Evolutionary conservation across 2,113 vertebrate genomes (phyloP), one percentile per base, ranked within the genome.

Genomic region (Pogonocichla stellata): DNA sequence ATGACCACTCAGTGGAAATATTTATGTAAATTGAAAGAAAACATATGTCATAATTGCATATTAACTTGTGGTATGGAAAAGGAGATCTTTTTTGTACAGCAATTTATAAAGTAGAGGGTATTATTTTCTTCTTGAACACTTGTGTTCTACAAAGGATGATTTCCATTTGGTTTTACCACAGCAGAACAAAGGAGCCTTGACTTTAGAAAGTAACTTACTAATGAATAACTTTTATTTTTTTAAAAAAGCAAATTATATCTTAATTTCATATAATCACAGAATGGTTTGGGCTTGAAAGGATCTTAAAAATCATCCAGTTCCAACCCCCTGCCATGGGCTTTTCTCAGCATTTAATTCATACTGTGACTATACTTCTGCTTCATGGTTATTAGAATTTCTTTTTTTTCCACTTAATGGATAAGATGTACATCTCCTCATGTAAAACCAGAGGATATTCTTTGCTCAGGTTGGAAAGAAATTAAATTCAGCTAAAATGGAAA

Each of bases 1-100:
- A 38, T 91, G 62, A 40, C 75, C 53, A 62, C 77, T 89, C 47
- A 62, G 26, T 91, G 92, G 93, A 92, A 93, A 92, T 64, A 75
- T 11, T 93, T 74, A 84, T 12, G 36, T 75, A 60, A 88, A 62
- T 36, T 61, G 75, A 92, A 90, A 86, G 80, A 67, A 88, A 79
- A 33, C 45, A 22, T 70, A 64, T 61, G 48, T 78, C 91, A 61
- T 82, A 77, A 95, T 56, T 90, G 38, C 57, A 62, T 92, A 38
- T 60, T 80, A 79, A 38, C 33, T 87, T 92, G 75, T 2, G 34
- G 84, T 45, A 24, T 95, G 75, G 77, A 95, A 96, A 92, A 84
- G n/a, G 26, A 84, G 31, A 5, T 36, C 11, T 53, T 33, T 72
- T 90, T 74, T 71, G 66, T 38, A 90, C 69, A 67, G 86, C 60